A percentile compares a stretch with the other conserved stretches of the same genome.
phyloP scores from a whole-genome alignment of 2,888 invertebrate species.

The Erpobdella octoculata region DNA sequence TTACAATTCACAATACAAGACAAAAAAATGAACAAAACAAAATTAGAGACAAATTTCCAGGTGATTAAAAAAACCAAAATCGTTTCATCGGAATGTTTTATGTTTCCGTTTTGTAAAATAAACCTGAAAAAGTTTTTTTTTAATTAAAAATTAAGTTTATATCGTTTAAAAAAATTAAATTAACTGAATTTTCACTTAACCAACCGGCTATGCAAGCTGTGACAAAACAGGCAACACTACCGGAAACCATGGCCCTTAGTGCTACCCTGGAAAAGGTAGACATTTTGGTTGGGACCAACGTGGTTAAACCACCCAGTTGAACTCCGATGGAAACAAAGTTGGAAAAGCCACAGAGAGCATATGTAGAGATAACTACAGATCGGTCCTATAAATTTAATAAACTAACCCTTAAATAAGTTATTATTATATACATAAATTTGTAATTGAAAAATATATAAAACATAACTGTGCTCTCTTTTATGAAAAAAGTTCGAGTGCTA shows the following conservation, averaged over 20 bases:
- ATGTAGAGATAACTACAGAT: conserved; percentile 41
- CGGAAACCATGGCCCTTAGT: conserved; percentile 49
- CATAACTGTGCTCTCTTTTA: not conserved
- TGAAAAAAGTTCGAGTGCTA: no score
- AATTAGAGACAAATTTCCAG: no score
- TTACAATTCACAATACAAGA: no score
- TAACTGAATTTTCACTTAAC: no score
- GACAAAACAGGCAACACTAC: conserved; percentile 50
- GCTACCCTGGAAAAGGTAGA: conserved; percentile 36
- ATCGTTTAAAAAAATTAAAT: not conserved
- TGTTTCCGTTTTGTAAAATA: no score
- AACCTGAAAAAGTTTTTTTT: no score
- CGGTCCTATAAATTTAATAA: conserved; percentile 31
- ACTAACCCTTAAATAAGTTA: no score
- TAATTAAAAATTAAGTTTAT: not conserved
- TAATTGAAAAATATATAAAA: not conserved
- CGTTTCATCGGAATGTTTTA: no score
- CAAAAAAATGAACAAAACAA: no score
- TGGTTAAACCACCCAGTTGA: conserved; percentile 37
- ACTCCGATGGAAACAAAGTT: conserved; percentile 42
- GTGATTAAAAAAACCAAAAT: no score
- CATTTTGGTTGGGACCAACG: conserved; percentile 39
- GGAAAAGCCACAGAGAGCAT: conserved; percentile 43
- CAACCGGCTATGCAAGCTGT: conserved; percentile 49
- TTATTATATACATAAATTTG: no score